Evolutionary conservation across 2,888 invertebrate genomes (phyloP), one percentile per base, ranked within the genome.

Genomic region (Sinopyrophorus schimmeli): DNA sequence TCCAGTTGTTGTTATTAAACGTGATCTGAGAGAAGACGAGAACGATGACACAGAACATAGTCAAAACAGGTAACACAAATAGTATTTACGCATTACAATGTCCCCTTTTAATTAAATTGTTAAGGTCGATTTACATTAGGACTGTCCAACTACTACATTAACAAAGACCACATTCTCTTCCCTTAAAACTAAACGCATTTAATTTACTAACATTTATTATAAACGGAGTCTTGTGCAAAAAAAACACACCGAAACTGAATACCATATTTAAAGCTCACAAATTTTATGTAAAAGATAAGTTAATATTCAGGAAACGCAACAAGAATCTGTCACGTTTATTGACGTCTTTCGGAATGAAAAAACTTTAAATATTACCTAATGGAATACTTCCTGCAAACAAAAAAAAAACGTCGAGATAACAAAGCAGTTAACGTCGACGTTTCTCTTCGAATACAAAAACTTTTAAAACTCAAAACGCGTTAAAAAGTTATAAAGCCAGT

Each of bases 1-100:
- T 48, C 93, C 93, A 18, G 92, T 93, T 14, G 93, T 94, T 27
- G 92, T 94, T 50, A 86, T 94, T 64, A 94, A 94, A 70, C 78
- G 88, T 42, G 92, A 92, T 69, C 80, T 92, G 60, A 81, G 90
- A 49, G 91, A 91, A 63, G 92, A 92, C 59, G 89, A 89, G 61
- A 77, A 74, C 50, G 83, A 84, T 60, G 86, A 86, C 50, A 74
- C 78, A 39, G 83, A 84, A 64, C 70, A 76, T 58, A 77, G 67
- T 23, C 68, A 70, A 57, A 71, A 71, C 53, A 71, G 71, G 71
- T 69, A 60, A 37, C n/a, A n/a, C n/a, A n/a, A n/a, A n/a, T n/a
- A n/a, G n/a, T n/a, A n/a, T n/a, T n/a, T n/a, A n/a, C n/a, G n/a
- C n/a, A n/a, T n/a, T n/a, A n/a, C n/a, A n/a, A n/a, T n/a, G n/a